phyloP scores from a whole-genome alignment of 2,113 vertebrate genomes.

The Copsychus sechellarum region DNA sequence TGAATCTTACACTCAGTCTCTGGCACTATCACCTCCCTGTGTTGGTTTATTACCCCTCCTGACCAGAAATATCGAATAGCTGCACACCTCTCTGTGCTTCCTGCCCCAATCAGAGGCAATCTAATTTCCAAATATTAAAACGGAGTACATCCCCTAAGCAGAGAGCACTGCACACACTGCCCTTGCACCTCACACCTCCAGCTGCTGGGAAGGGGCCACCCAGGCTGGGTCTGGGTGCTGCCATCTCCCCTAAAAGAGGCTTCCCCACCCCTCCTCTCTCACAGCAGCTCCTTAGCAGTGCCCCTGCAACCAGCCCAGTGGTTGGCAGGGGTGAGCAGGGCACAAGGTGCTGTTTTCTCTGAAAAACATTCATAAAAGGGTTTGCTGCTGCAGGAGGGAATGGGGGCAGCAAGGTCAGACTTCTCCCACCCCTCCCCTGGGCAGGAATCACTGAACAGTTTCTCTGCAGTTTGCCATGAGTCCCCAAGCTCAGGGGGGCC shows the following conservation, averaged over 20 bases:
- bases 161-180: background rate
- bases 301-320: accelerated
- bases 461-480: background rate
- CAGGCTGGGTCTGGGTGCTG: background rate
- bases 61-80: background rate
- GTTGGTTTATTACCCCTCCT: background rate
- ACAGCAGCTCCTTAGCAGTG: background rate
- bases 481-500: background rate
- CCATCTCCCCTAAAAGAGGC: background rate
- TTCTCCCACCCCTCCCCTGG: background rate
- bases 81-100: background rate
- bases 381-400: background rate
- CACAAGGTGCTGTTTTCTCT: background rate
- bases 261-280: background rate
- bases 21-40: background rate
- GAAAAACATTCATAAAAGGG: background rate
- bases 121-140: background rate
- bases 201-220: background rate
- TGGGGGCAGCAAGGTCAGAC: background rate
- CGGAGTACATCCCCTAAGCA: background rate
- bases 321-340: background rate
- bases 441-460: background rate
- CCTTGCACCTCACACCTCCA: background rate
- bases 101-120: background rate
- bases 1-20: background rate